Conservation (phyloP, 2,888 invertebrate species). For the Chrysopilus asiliformis region DNA sequence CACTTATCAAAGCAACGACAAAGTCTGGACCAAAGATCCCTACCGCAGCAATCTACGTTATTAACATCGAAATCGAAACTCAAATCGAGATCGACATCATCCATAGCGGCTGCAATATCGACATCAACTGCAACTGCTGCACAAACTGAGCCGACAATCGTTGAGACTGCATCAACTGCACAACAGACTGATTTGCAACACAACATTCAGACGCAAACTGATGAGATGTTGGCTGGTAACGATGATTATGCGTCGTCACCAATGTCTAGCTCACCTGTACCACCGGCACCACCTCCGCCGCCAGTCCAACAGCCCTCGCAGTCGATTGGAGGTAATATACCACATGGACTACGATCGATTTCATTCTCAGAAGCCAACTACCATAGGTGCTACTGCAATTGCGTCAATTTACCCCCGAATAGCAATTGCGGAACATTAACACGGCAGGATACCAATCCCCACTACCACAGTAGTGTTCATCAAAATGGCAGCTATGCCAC, state of each 20-base stretch:
- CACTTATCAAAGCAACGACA: conserved; percentile 14
- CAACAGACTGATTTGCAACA: conserved; percentile 13
- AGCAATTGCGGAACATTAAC: conserved; percentile 12
- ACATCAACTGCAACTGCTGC: not conserved
- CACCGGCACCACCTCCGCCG: conserved; percentile 16
- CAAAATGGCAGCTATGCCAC: conserved; percentile 14
- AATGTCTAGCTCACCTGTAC: conserved; percentile 16
- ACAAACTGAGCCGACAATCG: not conserved
- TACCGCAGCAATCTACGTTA: conserved; percentile 14
- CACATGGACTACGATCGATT: conserved; percentile 9
- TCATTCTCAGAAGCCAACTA: conserved; percentile 12
- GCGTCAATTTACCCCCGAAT: conserved; percentile 3
- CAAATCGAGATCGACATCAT: conserved; percentile 18
- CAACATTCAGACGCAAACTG: conserved; percentile 14
- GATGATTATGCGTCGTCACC: conserved; percentile 13
- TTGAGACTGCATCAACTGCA: conserved; percentile 8
- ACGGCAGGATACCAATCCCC: conserved; percentile 10
- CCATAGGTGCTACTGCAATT: conserved; percentile 12
- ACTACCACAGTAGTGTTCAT: conserved; percentile 11
- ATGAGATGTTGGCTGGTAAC: conserved; percentile 11
- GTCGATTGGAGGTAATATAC: conserved; percentile 2
- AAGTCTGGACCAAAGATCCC: too few species aligned
- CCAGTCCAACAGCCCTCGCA: conserved; percentile 11
- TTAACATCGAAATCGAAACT: conserved; percentile 14
- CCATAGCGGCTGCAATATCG: conserved; percentile 12